These are phyloP conservation scores for Diaperis boleti DNA, from an alignment of 2,888 invertebrate genomes.

Conservation along the genomic window DNA sequence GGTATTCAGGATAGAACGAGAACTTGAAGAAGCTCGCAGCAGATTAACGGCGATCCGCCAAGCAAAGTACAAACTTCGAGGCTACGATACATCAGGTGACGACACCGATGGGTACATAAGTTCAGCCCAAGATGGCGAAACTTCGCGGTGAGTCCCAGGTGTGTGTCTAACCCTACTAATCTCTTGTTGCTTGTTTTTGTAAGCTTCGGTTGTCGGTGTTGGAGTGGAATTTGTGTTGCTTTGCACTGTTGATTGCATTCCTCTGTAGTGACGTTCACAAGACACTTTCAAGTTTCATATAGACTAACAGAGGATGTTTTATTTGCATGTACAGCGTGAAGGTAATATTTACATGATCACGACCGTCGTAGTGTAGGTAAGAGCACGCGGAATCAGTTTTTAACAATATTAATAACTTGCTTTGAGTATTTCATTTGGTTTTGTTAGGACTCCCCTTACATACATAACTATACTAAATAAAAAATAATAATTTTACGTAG, in stretches of 20 bases:
- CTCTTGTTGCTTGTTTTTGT: conserved; percentile 30
- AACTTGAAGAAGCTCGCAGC: conserved; percentile 92
- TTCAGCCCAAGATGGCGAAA: conserved; percentile 61
- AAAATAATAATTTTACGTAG: too few species aligned
- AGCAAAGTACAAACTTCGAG: conserved; percentile 87
- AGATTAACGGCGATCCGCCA: conserved; percentile 92
- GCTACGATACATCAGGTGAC: conserved; percentile 74
- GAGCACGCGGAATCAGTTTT: conserved; percentile 20
- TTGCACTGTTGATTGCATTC: conserved; percentile 31
- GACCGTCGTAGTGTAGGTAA: conserved; percentile 16
- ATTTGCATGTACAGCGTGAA: conserved; percentile 57
- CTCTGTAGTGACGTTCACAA: conserved; percentile 40
- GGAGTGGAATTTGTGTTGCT: conserved; percentile 26
- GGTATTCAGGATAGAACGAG: conserved; percentile 93
- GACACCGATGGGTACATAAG: conserved; percentile 74
- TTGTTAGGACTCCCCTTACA: too few species aligned
- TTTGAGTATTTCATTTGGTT: conserved; percentile 16
- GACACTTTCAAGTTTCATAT: conserved; percentile 37
- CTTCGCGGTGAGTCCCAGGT: conserved; percentile 65
- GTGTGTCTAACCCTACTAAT: conserved; percentile 63
- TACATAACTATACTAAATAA: too few species aligned
- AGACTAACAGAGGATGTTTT: conserved; percentile 52
- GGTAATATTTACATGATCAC: conserved; percentile 44
- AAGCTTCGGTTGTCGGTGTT: conserved; percentile 18
- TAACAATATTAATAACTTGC: conserved; percentile 28